phyloP scores from a whole-genome alignment of 92 coral and sea anemone species.

The Palythoa grandiflora region DNA sequence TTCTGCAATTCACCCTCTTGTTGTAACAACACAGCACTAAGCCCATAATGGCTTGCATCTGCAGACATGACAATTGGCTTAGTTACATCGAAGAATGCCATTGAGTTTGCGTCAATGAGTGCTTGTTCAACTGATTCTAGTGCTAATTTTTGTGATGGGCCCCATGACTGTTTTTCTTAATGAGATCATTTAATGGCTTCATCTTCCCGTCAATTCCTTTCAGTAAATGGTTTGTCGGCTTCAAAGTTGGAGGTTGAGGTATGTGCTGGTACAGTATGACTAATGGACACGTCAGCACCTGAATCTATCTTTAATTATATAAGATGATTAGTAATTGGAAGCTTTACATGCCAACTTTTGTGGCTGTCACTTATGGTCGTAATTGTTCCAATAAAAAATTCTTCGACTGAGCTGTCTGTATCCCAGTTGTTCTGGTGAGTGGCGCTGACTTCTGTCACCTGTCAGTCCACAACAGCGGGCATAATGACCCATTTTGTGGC shows the following conservation, averaged over 20 bases:
- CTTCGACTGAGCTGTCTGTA: slow-evolving; percentile 31
- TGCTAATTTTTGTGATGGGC: slow-evolving; percentile 10
- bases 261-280: too few relatives aligned
- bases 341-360: too few relatives aligned
- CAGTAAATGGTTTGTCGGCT: too few relatives aligned
- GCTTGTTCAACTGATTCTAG: slow-evolving; percentile 24
- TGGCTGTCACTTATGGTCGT: too few relatives aligned
- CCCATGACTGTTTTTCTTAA: slow-evolving; percentile 56
- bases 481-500: slow-evolving; percentile 33
- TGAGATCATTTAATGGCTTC: slow-evolving; percentile 50
- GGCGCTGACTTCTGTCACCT: slow-evolving; percentile 32
- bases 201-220: too few relatives aligned
- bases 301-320: too few relatives aligned
- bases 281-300: too few relatives aligned
- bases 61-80: slow-evolving; percentile 46
- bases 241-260: too few relatives aligned
- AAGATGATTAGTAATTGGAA: too few relatives aligned
- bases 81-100: slow-evolving; percentile 33
- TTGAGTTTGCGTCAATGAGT: neutral
- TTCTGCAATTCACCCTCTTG: slow-evolving; percentile 27
- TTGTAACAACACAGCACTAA: slow-evolving; percentile 58
- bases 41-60: slow-evolving; percentile 64
- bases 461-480: slow-evolving; percentile 31
- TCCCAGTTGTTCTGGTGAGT: slow-evolving; percentile 9
- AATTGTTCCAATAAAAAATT: too few relatives aligned